A percentile compares a stretch with the other conserved stretches of the same genome.
Evolutionary conservation across 2,113 vertebrate genomes (phyloP).

Genomic region (Mellivora capensis): DNA sequence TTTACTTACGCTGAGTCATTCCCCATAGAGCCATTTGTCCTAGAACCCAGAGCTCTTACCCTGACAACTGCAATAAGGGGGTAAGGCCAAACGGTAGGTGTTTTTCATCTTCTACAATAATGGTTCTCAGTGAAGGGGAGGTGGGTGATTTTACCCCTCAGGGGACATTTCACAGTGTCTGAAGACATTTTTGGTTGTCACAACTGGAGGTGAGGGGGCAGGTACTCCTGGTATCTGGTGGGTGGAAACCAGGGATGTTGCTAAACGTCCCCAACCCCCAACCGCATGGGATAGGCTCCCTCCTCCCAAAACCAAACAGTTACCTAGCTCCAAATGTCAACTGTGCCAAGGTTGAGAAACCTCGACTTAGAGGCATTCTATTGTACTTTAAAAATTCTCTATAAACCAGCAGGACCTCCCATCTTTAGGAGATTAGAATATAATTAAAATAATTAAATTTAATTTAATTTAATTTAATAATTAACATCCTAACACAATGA

Average conservation of each 20-base stretch:
- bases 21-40: neutral
- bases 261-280: neutral
- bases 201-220: neutral
- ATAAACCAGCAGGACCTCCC: neutral
- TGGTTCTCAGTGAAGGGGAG: neutral
- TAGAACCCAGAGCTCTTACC: neutral
- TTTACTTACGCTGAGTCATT: conserved; percentile 4
- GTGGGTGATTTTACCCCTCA: neutral
- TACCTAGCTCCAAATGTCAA: neutral
- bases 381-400: neutral
- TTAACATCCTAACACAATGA: conserved; percentile 7
- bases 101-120: neutral
- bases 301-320: neutral
- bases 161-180: neutral
- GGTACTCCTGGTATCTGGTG: neutral
- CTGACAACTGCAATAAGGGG: neutral
- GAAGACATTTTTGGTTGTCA: conserved; percentile 28
- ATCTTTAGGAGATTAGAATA: neutral
- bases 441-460: too few species aligned
- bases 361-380: neutral
- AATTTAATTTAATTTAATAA: neutral
- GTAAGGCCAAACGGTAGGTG: neutral
- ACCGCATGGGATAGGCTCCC: neutral
- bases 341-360: neutral
- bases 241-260: neutral